A percentile compares a stretch with the other conserved stretches of the same genome.
These are phyloP conservation scores for Sardinella longiceps DNA, from an alignment of 2,797 vertebrate species.

Conservation along the genomic window DNA sequence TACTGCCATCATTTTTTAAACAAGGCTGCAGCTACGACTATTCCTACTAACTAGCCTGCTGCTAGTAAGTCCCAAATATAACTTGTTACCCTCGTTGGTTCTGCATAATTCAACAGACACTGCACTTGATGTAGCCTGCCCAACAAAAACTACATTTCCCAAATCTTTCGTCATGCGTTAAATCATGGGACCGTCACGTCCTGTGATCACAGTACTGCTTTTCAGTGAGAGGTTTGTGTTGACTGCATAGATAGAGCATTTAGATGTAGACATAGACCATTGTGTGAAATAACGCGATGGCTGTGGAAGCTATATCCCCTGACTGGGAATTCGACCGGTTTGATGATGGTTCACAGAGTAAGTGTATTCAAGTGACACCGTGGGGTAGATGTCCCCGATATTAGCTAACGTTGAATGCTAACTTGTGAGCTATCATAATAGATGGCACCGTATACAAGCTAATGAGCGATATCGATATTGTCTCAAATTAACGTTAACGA, in stretches of 20 bases:
- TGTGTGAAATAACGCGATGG: slow-evolving; percentile 67
- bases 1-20: too few species aligned
- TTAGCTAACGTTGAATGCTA: not conserved
- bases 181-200: slow-evolving; percentile 62
- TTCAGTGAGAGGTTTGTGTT: slow-evolving; percentile 41
- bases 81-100: too few species aligned
- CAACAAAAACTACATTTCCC: slow-evolving; percentile 71
- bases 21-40: too few species aligned
- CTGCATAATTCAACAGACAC: too few species aligned
- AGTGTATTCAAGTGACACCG: slow-evolving; percentile 58
- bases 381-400: not conserved
- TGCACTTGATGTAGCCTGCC: too few species aligned
- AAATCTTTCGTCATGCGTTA: slow-evolving; percentile 69
- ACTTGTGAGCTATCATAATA: not conserved
- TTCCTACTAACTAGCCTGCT: too few species aligned
- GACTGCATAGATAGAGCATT: not conserved
- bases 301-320: slow-evolving; percentile 85
- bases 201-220: slow-evolving; percentile 20
- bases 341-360: slow-evolving; percentile 96
- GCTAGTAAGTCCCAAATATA: too few species aligned
- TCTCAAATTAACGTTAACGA: not conserved
- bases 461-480: not conserved
- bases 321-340: slow-evolving; percentile 98
- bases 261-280: slow-evolving; percentile 10
- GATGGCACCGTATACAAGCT: not conserved